These are phyloP conservation scores for Danaus plexippus DNA, from an alignment of 1,140 invertebrate genomes.

Conservation along the genomic window DNA sequence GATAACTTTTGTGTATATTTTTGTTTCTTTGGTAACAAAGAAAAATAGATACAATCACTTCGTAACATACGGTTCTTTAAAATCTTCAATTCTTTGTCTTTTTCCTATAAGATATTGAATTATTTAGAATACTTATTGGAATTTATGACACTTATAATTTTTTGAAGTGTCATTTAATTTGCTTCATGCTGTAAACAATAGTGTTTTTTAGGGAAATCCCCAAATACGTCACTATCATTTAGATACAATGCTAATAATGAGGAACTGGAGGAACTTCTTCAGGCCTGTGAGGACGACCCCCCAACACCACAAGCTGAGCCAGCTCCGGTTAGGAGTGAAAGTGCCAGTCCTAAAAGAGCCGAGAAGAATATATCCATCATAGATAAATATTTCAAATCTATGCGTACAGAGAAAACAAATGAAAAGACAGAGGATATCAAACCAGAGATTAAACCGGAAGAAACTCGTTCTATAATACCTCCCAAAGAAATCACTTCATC, in stretches of 20 bases:
- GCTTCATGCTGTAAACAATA: conserved; percentile 8
- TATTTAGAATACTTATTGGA: no score
- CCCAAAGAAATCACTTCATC: conserved; percentile 62
- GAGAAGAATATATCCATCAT: conserved; percentile 63
- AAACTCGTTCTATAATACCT: conserved; percentile 24
- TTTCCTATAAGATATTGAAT: no score
- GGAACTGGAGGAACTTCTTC: conserved; percentile 78
- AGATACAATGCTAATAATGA: conserved; percentile 81
- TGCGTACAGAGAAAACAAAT: conserved; percentile 50
- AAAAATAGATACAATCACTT: conserved; percentile 30
- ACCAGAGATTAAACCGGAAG: conserved; percentile 40
- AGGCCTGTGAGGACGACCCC: conserved; percentile 75
- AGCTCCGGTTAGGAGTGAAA: conserved; percentile 40
- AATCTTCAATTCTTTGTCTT: no score
- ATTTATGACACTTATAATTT: no score
- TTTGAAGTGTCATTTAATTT: no score
- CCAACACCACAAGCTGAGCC: conserved; percentile 66
- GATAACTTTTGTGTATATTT: conserved; percentile 1
- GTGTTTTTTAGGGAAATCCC: conserved; percentile 74
- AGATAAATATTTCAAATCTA: conserved; percentile 70
- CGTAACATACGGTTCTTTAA: not conserved
- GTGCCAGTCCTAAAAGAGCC: conserved; percentile 58
- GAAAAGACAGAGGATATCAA: conserved; percentile 60
- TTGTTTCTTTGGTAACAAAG: conserved; percentile 50
- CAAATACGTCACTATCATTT: conserved; percentile 76